Conservation (phyloP, 2,113 vertebrate genomes). For the Nibea albiflora region DNA sequence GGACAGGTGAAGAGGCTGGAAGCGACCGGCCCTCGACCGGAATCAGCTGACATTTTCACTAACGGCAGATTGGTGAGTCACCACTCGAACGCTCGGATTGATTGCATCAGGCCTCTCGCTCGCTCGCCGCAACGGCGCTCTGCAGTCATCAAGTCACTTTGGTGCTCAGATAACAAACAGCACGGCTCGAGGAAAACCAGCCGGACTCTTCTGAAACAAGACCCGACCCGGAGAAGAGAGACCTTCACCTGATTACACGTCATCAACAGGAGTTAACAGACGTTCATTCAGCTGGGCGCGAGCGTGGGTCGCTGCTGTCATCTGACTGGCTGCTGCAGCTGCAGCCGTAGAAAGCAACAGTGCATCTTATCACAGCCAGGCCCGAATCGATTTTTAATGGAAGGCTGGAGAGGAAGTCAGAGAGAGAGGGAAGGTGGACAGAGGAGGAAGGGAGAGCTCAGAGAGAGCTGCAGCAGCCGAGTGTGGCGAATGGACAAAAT, state of each 20-base stretch:
- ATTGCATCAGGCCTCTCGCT: background rate
- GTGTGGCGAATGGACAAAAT: conserved; percentile 46
- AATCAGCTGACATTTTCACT: conserved; percentile 17
- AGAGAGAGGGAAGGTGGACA: background rate
- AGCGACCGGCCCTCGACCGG: background rate
- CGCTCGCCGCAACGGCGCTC: background rate
- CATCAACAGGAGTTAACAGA: too few species aligned
- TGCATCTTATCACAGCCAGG: conserved; percentile 1
- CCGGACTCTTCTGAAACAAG: too few species aligned
- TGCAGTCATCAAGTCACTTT: conserved; percentile 37
- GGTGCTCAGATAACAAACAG: conserved; percentile 16
- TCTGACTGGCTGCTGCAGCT: conserved; percentile 6
- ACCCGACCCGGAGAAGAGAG: too few species aligned
- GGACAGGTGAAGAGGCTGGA: conserved; percentile 14
- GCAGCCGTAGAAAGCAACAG: background rate
- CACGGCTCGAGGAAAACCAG: background rate
- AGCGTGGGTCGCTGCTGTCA: conserved; percentile 1
- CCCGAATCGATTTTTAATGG: conserved; percentile 35
- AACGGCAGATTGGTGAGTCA: conserved; percentile 21
- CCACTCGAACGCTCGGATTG: conserved; percentile 19
- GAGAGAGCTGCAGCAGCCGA: conserved; percentile 25
- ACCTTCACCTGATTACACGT: too few species aligned
- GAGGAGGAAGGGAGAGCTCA: background rate
- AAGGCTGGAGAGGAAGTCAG: background rate
- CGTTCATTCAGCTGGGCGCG: too few species aligned